phyloP scores from a whole-genome alignment of 2,888 invertebrate species.

The Lysandra coridon region DNA sequence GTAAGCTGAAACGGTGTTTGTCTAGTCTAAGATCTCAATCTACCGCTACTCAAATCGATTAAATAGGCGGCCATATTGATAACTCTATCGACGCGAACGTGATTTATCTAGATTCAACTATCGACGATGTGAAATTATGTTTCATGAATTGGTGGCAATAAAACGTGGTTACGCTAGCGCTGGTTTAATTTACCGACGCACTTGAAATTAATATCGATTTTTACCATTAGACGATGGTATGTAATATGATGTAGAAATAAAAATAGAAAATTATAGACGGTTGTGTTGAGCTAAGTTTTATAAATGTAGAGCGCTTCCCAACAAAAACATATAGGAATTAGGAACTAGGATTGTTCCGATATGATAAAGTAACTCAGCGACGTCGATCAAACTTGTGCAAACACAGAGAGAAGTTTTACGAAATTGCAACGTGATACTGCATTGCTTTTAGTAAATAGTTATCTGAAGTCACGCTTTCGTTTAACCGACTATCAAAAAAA shows the following conservation, averaged over 20 bases:
- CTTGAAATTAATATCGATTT: conserved; percentile 28
- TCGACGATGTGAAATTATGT: conserved; percentile 14
- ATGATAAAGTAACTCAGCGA: too few relatives aligned
- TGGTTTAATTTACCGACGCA: conserved; percentile 25
- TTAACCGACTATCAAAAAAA: too few relatives aligned
- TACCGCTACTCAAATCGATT: neutral
- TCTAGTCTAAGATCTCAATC: too few relatives aligned
- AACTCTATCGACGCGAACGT: neutral
- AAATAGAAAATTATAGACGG: neutral
- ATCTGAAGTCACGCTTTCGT: too few relatives aligned
- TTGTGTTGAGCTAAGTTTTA: neutral
- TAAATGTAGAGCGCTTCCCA: neutral
- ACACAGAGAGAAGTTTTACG: too few relatives aligned
- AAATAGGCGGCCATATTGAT: neutral
- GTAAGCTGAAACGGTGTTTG: too few relatives aligned
- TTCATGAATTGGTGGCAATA: conserved; percentile 27
- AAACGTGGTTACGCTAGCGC: conserved; percentile 3
- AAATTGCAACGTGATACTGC: too few relatives aligned
- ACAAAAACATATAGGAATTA: too few relatives aligned
- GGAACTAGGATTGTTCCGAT: too few relatives aligned
- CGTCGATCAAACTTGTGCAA: too few relatives aligned
- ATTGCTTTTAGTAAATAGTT: too few relatives aligned
- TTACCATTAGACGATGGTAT: conserved; percentile 22
- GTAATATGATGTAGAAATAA: neutral
- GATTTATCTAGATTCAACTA: neutral